Percentiles rank a stretch among this genome's conserved stretches.
Conservation (phyloP, 2,113 vertebrate genomes). For the Gopherus flavomarginatus region DNA sequence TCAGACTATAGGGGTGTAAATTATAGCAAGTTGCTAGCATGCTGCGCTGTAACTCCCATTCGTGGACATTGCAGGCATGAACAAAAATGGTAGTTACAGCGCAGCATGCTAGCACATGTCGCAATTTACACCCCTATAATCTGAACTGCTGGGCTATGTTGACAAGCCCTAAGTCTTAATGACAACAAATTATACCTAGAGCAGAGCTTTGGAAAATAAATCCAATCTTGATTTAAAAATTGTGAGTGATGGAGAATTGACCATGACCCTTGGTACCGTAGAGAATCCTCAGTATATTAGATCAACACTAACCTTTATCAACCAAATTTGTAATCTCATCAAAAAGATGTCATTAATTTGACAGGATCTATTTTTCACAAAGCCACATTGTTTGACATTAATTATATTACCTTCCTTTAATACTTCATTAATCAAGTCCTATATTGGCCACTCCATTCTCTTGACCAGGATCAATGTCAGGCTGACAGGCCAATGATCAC, state of each 20-base stretch:
- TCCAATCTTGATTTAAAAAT: neutral
- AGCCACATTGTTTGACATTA: neutral
- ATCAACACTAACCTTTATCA: neutral
- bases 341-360: neutral
- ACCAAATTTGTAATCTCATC: neutral
- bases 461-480: neutral
- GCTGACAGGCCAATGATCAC: neutral
- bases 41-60: neutral
- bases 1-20: neutral
- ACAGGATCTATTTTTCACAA: neutral
- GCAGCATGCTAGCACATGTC: too few species aligned
- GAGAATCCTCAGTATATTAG: neutral
- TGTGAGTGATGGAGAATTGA: neutral
- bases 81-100: neutral
- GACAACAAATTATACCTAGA: neutral
- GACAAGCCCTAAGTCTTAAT: neutral
- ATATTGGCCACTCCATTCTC: neutral
- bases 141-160: neutral
- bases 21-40: too few species aligned
- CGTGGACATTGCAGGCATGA: neutral
- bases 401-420: neutral
- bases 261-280: neutral
- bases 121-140: neutral
- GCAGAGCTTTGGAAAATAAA: neutral
- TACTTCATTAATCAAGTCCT: neutral